These are phyloP conservation scores for roundworm (Caenorhabditis elegans) DNA, from an alignment of 1,140 invertebrate genomes.

Conservation along the genomic window DNA sequence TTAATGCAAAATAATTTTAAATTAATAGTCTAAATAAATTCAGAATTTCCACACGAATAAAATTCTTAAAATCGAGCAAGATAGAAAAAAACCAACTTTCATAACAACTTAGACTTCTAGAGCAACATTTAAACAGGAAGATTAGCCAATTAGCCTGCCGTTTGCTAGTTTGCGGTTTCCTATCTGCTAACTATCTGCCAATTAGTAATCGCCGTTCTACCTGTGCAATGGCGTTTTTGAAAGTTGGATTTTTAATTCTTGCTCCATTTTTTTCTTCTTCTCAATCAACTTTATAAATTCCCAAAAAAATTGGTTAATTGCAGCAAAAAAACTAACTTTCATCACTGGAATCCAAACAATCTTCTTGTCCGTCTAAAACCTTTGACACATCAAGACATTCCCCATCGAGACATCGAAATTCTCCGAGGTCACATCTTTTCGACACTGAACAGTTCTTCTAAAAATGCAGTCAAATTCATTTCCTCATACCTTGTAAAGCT, in stretches of 20 bases:
- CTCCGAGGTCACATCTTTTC: conserved; percentile 11
- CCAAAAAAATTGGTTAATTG: too few relatives aligned
- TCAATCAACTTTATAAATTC: too few relatives aligned
- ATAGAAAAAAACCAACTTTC: background rate
- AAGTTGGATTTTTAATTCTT: too few relatives aligned
- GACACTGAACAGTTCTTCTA: background rate
- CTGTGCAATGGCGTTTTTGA: too few relatives aligned
- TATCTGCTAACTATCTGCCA: too few relatives aligned
- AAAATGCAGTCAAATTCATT: background rate
- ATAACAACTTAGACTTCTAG: background rate
- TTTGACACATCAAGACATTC: conserved; percentile 13
- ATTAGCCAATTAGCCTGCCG: too few relatives aligned
- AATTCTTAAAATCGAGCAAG: too few relatives aligned
- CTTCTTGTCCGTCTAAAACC: conserved; percentile 35
- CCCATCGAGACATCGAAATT: conserved; percentile 34
- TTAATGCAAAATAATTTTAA: background rate
- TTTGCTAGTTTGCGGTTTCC: too few relatives aligned
- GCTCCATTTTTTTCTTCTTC: too few relatives aligned
- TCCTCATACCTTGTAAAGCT: background rate
- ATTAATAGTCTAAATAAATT: background rate
- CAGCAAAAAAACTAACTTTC: conserved; percentile 16
- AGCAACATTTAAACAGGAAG: too few relatives aligned
- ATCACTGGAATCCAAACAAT: conserved; percentile 32
- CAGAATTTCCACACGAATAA: too few relatives aligned
- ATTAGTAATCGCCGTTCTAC: too few relatives aligned